Evolutionary conservation across 2,888 invertebrate genomes (phyloP).

Genomic region (Silvanus unidentatus): DNA sequence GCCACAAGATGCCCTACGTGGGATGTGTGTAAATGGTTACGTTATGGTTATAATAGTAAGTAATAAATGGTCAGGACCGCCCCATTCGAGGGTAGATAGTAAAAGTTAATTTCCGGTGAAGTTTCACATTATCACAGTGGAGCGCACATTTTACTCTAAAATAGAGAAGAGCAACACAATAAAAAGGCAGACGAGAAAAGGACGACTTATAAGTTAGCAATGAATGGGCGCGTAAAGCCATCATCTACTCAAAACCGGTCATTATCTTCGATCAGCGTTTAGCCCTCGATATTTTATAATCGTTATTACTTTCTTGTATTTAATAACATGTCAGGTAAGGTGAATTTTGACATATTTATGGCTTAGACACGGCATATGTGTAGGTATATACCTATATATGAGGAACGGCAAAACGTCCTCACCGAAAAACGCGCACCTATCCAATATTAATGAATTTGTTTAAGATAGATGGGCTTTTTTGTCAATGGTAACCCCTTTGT

Average conservation of each 20-base stretch:
- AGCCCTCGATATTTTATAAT: slow-evolving; percentile 30
- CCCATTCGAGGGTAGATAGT: slow-evolving; percentile 30
- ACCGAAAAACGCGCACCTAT: no score
- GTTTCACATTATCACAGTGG: slow-evolving; percentile 15
- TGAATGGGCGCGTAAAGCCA: slow-evolving; percentile 18
- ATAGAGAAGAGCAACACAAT: neutral
- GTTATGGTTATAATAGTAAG: slow-evolving; percentile 19
- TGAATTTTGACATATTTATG: slow-evolving; percentile 23
- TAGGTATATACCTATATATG: neutral
- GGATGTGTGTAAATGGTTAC: neutral
- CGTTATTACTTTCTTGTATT: slow-evolving; percentile 29
- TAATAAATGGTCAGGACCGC: slow-evolving; percentile 29
- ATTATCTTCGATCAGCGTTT: slow-evolving; percentile 31
- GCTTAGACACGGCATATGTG: neutral
- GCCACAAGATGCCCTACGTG: neutral
- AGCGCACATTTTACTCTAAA: neutral
- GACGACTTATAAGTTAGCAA: slow-evolving; percentile 11
- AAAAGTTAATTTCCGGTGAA: slow-evolving; percentile 34
- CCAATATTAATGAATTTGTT: no score
- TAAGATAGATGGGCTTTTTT: no score
- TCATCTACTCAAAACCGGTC: slow-evolving; percentile 25
- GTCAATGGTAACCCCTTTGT: no score
- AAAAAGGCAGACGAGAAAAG: neutral
- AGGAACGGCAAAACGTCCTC: no score
- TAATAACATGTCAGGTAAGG: slow-evolving; percentile 26